Conservation (phyloP, 2,113 vertebrate genomes). For the Platichthys stellatus region DNA sequence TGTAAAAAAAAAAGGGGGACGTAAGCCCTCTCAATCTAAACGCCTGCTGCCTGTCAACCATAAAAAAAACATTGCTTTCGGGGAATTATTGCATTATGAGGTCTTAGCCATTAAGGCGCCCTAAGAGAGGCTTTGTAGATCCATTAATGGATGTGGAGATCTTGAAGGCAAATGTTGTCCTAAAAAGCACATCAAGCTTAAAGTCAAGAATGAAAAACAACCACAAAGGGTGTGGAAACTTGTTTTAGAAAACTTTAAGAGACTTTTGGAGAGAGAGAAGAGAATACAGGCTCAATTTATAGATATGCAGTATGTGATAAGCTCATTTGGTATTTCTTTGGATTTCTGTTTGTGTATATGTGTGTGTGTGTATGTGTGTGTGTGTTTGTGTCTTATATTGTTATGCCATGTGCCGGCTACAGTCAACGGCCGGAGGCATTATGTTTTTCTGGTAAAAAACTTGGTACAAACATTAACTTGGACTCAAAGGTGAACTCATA, state of each 20-base stretch:
- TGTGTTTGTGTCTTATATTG: too few species aligned
- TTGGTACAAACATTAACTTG: too few species aligned
- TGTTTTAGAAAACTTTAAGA: not conserved
- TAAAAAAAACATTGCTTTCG: conserved; percentile 57
- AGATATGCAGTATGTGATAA: too few species aligned
- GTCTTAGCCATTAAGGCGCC: conserved; percentile 29
- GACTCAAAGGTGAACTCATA: too few species aligned
- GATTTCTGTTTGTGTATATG: too few species aligned
- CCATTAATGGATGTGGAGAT: conserved; percentile 51
- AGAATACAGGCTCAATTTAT: not conserved
- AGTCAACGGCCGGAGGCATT: too few species aligned
- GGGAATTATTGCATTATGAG: conserved; percentile 61
- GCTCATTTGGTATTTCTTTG: too few species aligned
- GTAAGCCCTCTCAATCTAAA: conserved; percentile 65
- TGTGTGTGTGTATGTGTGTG: too few species aligned
- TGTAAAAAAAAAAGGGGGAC: conserved; percentile 39
- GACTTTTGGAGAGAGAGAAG: not conserved
- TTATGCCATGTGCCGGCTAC: too few species aligned
- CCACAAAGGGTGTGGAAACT: conserved; percentile 3
- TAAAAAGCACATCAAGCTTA: conserved; percentile 18
- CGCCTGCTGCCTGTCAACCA: conserved; percentile 48
- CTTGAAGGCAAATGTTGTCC: conserved; percentile 46
- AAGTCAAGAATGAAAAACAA: conserved; percentile 30
- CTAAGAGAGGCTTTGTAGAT: conserved; percentile 47
- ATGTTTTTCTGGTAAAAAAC: too few species aligned